phyloP scores from a whole-genome alignment of 2,888 invertebrate species.

The Prosopocoilus inquinatus region DNA sequence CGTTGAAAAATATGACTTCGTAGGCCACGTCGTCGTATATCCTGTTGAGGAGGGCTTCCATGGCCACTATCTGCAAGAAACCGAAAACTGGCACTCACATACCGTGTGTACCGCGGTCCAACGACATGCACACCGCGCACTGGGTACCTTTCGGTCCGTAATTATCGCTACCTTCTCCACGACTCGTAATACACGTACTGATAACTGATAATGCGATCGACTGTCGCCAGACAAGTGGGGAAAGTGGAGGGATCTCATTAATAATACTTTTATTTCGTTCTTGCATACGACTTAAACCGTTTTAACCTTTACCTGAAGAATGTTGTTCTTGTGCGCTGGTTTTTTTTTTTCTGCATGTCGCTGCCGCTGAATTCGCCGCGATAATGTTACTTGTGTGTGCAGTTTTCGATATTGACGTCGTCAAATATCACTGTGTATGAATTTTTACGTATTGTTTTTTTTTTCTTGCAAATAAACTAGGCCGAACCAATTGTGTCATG shows the following conservation, averaged over 20 bases:
- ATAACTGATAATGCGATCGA: slow-evolving; percentile 21
- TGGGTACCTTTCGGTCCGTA: slow-evolving; percentile 4
- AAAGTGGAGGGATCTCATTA: slow-evolving; percentile 17
- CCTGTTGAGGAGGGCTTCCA: slow-evolving; percentile 33
- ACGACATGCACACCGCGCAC: not conserved
- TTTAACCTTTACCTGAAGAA: slow-evolving; percentile 18
- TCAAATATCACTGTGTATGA: too few relatives aligned
- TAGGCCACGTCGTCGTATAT: slow-evolving; percentile 24
- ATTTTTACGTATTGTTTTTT: too few relatives aligned
- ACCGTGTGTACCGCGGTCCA: not conserved
- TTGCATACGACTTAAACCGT: slow-evolving; percentile 17
- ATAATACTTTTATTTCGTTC: slow-evolving; percentile 17
- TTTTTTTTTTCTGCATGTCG: not conserved
- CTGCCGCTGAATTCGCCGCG: not conserved
- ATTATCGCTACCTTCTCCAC: slow-evolving; percentile 11
- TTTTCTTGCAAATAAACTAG: too few relatives aligned
- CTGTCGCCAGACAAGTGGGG: slow-evolving; percentile 18
- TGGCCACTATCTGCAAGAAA: slow-evolving; percentile 13
- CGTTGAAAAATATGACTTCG: slow-evolving; percentile 17
- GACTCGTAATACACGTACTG: slow-evolving; percentile 15
- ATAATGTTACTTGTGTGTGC: too few relatives aligned
- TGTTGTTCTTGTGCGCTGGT: slow-evolving; percentile 6
- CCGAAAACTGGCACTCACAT: not conserved
- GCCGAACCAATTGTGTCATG: too few relatives aligned
- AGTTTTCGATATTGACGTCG: too few relatives aligned